A percentile compares a stretch with the other conserved stretches of the same genome.
These are phyloP conservation scores for Macheiramphus alcinus DNA, from an alignment of 2,113 vertebrate species.

Conservation along the genomic window DNA sequence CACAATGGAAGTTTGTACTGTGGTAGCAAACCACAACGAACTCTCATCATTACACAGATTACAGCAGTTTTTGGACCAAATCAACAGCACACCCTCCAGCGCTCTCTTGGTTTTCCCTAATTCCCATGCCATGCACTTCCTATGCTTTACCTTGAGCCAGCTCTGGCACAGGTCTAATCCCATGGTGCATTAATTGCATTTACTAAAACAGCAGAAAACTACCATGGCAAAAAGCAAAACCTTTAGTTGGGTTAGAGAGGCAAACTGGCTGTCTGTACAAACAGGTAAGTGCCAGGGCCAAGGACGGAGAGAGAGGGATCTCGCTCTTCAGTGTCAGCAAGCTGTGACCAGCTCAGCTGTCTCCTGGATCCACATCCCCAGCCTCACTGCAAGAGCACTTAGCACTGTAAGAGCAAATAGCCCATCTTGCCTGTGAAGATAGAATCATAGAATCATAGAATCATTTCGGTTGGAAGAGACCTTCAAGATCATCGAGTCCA, in stretches of 20 bases:
- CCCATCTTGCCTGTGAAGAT: background rate
- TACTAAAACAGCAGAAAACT: background rate
- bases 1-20: background rate
- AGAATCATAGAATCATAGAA: too few species aligned
- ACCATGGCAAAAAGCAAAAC: background rate
- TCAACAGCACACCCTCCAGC: background rate
- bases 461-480: too few species aligned
- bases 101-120: background rate
- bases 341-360: background rate
- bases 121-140: background rate
- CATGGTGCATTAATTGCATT: background rate
- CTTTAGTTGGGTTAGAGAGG: background rate
- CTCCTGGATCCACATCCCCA: accelerated
- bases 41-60: background rate
- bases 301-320: background rate
- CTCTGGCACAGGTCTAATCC: background rate
- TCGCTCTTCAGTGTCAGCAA: background rate
- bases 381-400: background rate
- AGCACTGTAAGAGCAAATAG: background rate
- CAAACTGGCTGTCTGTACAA: background rate
- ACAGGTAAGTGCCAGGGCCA: background rate
- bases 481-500: too few species aligned
- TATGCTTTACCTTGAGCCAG: background rate
- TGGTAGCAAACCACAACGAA: accelerated
- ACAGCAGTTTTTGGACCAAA: background rate